Percentiles rank a stretch among this genome's conserved stretches.
phyloP scores from a whole-genome alignment of 2,113 vertebrate genomes.

The Tringa solitaria region DNA sequence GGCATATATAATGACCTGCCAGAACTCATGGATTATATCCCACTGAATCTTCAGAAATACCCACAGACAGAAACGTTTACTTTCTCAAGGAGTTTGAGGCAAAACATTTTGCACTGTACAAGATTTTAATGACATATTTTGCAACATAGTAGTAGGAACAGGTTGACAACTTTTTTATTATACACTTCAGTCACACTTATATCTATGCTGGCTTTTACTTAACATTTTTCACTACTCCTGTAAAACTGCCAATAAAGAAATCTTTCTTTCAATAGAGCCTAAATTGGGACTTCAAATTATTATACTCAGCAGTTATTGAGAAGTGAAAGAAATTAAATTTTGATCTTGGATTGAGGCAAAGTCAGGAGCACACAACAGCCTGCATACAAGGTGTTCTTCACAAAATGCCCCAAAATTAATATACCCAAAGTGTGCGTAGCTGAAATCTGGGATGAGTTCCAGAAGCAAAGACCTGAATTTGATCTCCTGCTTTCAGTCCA shows the following conservation, averaged over 20 bases:
- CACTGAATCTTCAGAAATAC: not conserved
- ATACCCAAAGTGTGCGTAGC: not conserved
- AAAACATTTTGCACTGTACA: not conserved
- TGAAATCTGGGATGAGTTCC: constrained; percentile 2
- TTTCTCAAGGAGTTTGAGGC: not conserved
- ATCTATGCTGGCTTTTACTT: not conserved
- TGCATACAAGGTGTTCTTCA: not conserved
- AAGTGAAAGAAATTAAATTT: constrained; percentile 34
- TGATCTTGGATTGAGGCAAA: constrained; percentile 21
- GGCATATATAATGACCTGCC: not conserved
- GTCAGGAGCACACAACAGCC: not conserved
- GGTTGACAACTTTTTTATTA: not conserved
- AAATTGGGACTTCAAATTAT: constrained; percentile 28
- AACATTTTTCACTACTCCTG: not conserved
- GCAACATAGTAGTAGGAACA: not conserved
- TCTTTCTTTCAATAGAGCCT: constrained; percentile 28
- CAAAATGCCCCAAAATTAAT: not conserved
- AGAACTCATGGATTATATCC: not conserved
- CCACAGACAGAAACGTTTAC: not conserved
- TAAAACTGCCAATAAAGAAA: constrained; percentile 45
- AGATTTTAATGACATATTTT: not conserved
- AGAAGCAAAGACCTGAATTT: constrained; percentile 1
- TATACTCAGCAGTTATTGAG: constrained; percentile 31
- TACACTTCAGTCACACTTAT: not conserved
- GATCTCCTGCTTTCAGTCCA: not conserved